A percentile compares a stretch with the other conserved stretches of the same genome.
phyloP scores from a whole-genome alignment of 2,888 invertebrate species.

The Gnatocerus cornutus region DNA sequence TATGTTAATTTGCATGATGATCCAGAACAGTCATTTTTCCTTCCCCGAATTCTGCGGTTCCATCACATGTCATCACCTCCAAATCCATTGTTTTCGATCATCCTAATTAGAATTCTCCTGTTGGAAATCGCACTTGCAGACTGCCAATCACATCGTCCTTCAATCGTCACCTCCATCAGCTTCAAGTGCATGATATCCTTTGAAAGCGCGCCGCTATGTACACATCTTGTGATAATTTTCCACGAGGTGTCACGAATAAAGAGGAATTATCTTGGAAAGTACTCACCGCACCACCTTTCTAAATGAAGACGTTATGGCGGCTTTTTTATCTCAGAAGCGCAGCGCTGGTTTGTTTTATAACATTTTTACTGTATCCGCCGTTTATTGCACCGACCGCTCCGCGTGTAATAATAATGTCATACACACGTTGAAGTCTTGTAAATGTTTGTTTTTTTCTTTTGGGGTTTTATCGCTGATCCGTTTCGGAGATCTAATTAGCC shows the following conservation, averaged over 20 bases:
- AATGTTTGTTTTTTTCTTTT: slow-evolving; percentile 29
- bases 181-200: background rate
- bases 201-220: slow-evolving; percentile 29
- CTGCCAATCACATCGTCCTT: slow-evolving; percentile 2
- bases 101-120: slow-evolving; percentile 4
- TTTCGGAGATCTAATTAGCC: slow-evolving; percentile 28
- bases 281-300: slow-evolving; percentile 25
- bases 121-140: background rate
- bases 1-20: too few relatives aligned
- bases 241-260: slow-evolving; percentile 39
- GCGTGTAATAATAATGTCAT: slow-evolving; percentile 22
- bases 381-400: slow-evolving; percentile 21
- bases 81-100: background rate
- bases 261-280: slow-evolving; percentile 30
- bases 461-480: slow-evolving; percentile 22
- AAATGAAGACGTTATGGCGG: slow-evolving; percentile 38
- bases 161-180: background rate
- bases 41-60: too few relatives aligned
- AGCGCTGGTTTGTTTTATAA: slow-evolving; percentile 37
- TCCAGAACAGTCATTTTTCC: too few relatives aligned
- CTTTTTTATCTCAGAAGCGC: slow-evolving; percentile 29
- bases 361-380: slow-evolving; percentile 39
- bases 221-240: slow-evolving; percentile 34
- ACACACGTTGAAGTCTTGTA: slow-evolving; percentile 10
- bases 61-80: slow-evolving; percentile 3